Percentiles rank a stretch among this genome's conserved stretches.
phyloP scores from a whole-genome alignment of 2,888 invertebrate species.

The Eupithecia exiguata region DNA sequence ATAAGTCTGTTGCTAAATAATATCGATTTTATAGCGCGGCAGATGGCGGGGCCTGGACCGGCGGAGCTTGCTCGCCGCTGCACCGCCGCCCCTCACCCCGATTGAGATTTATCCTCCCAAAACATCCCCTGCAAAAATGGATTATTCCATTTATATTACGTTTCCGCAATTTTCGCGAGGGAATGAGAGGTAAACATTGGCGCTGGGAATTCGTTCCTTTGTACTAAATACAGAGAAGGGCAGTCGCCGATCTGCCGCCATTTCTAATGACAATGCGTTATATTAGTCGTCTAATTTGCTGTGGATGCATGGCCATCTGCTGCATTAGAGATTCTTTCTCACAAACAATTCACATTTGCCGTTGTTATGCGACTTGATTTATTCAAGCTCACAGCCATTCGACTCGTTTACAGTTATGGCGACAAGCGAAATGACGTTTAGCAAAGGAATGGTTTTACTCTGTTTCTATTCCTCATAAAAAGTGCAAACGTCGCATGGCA shows the following conservation, averaged over 20 bases:
- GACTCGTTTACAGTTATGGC: slow-evolving; percentile 50
- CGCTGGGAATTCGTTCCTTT: slow-evolving; percentile 68
- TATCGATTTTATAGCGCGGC: slow-evolving; percentile 81
- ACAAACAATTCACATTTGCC: slow-evolving; percentile 44
- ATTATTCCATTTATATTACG: slow-evolving; percentile 83
- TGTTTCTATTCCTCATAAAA: slow-evolving; percentile 52
- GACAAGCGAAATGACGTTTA: slow-evolving; percentile 42
- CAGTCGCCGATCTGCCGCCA: slow-evolving; percentile 63
- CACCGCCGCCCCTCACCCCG: slow-evolving; percentile 72
- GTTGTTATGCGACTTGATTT: slow-evolving; percentile 39
- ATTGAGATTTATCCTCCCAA: slow-evolving; percentile 80
- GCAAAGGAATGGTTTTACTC: slow-evolving; percentile 34
- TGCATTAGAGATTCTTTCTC: slow-evolving; percentile 45
- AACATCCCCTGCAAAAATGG: slow-evolving; percentile 77
- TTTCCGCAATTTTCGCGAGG: slow-evolving; percentile 81
- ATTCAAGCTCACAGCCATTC: slow-evolving; percentile 44
- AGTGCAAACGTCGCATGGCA: slow-evolving; percentile 51
- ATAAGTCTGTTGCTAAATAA: slow-evolving; percentile 73
- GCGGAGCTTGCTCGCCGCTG: slow-evolving; percentile 69
- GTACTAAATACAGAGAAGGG: slow-evolving; percentile 72
- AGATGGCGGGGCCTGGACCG: slow-evolving; percentile 76
- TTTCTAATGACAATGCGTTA: slow-evolving; percentile 75
- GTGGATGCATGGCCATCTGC: slow-evolving; percentile 71
- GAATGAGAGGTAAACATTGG: slow-evolving; percentile 69
- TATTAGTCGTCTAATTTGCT: slow-evolving; percentile 67